Evolutionary conservation across 2,888 invertebrate genomes (phyloP).

Genomic region (Ceriagrion tenellum): DNA sequence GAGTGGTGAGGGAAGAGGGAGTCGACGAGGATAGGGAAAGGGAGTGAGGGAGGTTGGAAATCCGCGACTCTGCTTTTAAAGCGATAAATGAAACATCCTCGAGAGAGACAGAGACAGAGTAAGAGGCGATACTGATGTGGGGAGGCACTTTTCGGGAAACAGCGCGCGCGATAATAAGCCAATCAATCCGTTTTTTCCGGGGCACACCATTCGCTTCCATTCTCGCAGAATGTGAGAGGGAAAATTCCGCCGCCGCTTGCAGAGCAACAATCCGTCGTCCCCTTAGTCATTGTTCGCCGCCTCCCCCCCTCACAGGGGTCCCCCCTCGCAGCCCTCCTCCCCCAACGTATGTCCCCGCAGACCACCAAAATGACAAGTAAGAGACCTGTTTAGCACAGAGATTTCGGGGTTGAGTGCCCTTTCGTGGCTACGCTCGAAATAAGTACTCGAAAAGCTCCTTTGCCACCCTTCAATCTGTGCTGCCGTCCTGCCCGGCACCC

Average conservation of each 20-base stretch:
- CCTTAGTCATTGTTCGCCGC: background rate
- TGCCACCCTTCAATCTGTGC: background rate
- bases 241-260: background rate
- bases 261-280: slow-evolving; percentile 16
- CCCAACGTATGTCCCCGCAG: background rate
- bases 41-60: background rate
- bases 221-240: background rate
- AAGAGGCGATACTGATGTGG: background rate
- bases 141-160: background rate
- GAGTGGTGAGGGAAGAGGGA: background rate
- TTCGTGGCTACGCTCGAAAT: slow-evolving; percentile 30
- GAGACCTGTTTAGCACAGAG: slow-evolving; percentile 48
- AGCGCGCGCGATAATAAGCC: slow-evolving; percentile 39
- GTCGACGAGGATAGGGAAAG: background rate
- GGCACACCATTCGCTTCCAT: background rate
- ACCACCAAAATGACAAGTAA: background rate
- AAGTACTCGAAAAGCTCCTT: slow-evolving; percentile 56
- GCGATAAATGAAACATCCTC: slow-evolving; percentile 46
- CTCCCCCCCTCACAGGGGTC: background rate
- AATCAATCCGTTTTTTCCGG: background rate
- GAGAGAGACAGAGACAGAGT: background rate
- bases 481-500: background rate
- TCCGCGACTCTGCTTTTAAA: slow-evolving; percentile 40
- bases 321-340: background rate
- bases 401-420: slow-evolving; percentile 59